A percentile compares a stretch with the other conserved stretches of the same genome.
These are phyloP conservation scores for Coturnix japonica DNA, from an alignment of 2,113 vertebrate species.

Conservation along the genomic window DNA sequence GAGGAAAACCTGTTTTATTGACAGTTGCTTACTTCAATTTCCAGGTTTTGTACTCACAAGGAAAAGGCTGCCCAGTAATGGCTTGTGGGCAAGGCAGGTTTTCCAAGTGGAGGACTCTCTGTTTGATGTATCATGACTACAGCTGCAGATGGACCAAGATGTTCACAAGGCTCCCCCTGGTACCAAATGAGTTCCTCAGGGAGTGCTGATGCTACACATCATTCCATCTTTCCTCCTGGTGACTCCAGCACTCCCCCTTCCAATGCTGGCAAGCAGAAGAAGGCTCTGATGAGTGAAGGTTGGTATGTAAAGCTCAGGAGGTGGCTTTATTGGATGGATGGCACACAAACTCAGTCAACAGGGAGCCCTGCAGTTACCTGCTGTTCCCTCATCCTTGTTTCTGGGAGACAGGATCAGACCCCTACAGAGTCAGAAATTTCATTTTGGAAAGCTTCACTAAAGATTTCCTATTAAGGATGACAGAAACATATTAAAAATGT, in stretches of 20 bases:
- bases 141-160: not conserved
- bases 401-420: not conserved
- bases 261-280: not conserved
- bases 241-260: not conserved
- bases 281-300: too few relatives aligned
- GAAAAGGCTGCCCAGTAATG: not conserved
- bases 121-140: not conserved
- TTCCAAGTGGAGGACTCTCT: not conserved
- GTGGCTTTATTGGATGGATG: not conserved
- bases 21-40: not conserved
- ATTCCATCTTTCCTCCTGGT: not conserved
- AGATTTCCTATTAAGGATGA: not conserved
- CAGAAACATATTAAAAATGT: not conserved
- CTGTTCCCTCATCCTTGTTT: not conserved
- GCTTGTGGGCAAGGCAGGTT: not conserved
- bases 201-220: not conserved
- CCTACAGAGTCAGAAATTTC: rapidly evolving
- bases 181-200: not conserved
- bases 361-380: not conserved
- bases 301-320: not conserved
- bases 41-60: not conserved
- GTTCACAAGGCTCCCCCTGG: not conserved
- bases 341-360: not conserved
- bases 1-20: not conserved
- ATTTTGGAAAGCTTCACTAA: rapidly evolving